phyloP scores from a whole-genome alignment of 2,113 vertebrate genomes.

The Ammodytes marinus region DNA sequence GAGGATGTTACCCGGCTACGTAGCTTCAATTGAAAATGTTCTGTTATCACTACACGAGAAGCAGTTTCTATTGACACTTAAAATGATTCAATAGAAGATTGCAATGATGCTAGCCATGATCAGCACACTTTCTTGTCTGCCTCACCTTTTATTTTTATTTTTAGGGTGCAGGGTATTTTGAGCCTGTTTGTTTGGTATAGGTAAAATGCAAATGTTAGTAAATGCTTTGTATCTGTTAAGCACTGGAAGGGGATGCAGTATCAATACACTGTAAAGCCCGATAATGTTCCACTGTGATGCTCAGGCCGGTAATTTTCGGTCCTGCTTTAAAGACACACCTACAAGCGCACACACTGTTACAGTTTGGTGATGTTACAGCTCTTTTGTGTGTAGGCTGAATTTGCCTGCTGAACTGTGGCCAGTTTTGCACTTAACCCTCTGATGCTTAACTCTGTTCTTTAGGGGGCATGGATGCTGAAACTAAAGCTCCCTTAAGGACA shows the following conservation, averaged over 20 bases:
- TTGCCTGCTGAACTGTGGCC: slow-evolving; percentile 52
- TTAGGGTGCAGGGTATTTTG: slow-evolving; percentile 5
- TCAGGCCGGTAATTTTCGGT: slow-evolving; percentile 59
- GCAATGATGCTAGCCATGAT: not conserved
- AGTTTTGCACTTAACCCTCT: slow-evolving; percentile 68
- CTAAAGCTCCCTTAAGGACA: slow-evolving; percentile 53
- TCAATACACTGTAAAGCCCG: slow-evolving; percentile 63
- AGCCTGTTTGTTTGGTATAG: slow-evolving; percentile 26
- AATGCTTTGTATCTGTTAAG: slow-evolving; percentile 40
- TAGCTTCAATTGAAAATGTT: not conserved
- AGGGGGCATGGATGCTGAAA: slow-evolving; percentile 44
- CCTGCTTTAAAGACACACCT: slow-evolving; percentile 59
- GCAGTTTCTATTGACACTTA: slow-evolving; percentile 1
- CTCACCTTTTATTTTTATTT: slow-evolving; percentile 11
- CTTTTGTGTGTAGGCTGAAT: slow-evolving; percentile 34
- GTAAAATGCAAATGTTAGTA: slow-evolving; percentile 38
- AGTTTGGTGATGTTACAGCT: slow-evolving; percentile 28
- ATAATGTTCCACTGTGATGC: slow-evolving; percentile 73
- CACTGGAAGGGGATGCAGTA: slow-evolving; percentile 48
- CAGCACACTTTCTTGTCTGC: slow-evolving; percentile 3
- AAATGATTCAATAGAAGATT: slow-evolving; percentile 1
- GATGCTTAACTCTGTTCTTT: slow-evolving; percentile 38
- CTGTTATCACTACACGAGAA: not conserved
- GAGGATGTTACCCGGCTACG: not conserved
- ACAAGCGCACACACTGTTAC: not conserved